Evolutionary conservation across 2,797 vertebrate genomes (phyloP), one percentile per base, ranked within the genome.

Genomic region (Echeneis naucrates): DNA sequence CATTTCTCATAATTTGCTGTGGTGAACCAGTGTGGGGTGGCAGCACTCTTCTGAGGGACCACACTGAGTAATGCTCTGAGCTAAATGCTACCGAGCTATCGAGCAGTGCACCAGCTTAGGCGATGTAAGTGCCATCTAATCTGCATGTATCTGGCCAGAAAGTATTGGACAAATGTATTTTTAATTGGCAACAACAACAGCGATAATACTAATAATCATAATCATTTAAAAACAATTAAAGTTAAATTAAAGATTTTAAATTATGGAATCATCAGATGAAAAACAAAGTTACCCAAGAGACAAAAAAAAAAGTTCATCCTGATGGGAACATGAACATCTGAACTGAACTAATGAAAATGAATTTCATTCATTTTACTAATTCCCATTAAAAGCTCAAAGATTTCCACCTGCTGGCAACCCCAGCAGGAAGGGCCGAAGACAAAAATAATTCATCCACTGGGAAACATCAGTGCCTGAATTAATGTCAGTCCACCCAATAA

Each of bases 1-100:
- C 53, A 8, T 59, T 35, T 47, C 24, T 47, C 47, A 32, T 17
- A 17, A 33, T 8, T 5, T 48, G 59, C 24, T 30, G 19, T 50
- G 37, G 68, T 45, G 57, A 52, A 24, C 63, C 62, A 23, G 7
- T 38, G 14, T 55, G 58, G 26, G 52, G 38, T 38, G 37, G 52
- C 21, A 5, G 59, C 2, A 37, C 57, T 63, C 38, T 21, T 51
- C 23, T 27, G 48, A 26, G 48, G 27, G 48, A 13, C 24, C 14
- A 14, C 26, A 51, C 48, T 16, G 24, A 24, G 44, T n/a, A 47
- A 5, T 8, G 45, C 21, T 24, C 13, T 24, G 21, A 48, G 45
- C 11, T 48, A 16, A 27, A 51, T 51, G 21, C 24, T 51, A 51
- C 26, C 24, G 51, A 12, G 40, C 23, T 45, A 50, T 24, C 47